Percentiles rank a stretch among this genome's conserved stretches.
These are phyloP conservation scores for Carpatolechia fugitivella DNA, from an alignment of 2,888 invertebrate species.

Conservation along the genomic window DNA sequence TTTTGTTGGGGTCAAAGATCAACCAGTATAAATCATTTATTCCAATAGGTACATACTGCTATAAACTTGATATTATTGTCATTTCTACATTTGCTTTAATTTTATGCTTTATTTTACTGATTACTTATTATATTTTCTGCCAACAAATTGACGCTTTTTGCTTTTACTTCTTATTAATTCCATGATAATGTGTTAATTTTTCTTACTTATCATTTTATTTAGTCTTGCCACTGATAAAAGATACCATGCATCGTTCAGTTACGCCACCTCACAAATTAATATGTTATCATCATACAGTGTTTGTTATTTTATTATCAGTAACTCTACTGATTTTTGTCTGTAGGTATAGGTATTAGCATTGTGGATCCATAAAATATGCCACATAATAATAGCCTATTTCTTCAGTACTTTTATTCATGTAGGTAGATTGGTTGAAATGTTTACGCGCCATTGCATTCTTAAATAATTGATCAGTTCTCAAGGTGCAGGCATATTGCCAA, in stretches of 20 bases:
- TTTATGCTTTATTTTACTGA: constrained; percentile 9
- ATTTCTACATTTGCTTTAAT: constrained; percentile 8
- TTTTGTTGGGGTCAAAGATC: constrained; percentile 6
- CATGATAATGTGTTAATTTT: not conserved
- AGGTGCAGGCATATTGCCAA: not conserved
- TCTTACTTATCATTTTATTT: not conserved
- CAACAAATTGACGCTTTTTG: not conserved
- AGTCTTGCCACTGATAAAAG: not conserved
- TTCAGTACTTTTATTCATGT: not conserved
- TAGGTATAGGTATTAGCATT: too few species aligned
- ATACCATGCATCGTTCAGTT: too few species aligned
- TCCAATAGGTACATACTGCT: not conserved
- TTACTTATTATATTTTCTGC: not conserved
- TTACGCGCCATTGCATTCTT: not conserved
- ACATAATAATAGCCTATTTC: too few species aligned
- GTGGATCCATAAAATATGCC: too few species aligned
- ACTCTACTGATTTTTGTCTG: too few species aligned
- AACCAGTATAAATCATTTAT: constrained; percentile 1
- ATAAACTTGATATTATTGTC: not conserved
- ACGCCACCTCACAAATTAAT: too few species aligned
- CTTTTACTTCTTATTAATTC: not conserved
- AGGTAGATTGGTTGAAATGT: not conserved
- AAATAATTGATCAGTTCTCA: not conserved
- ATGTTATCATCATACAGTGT: too few species aligned
- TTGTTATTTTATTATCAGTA: too few species aligned